Conservation (phyloP, 2,888 invertebrate genomes). For the Ormyrus nitidulus region DNA sequence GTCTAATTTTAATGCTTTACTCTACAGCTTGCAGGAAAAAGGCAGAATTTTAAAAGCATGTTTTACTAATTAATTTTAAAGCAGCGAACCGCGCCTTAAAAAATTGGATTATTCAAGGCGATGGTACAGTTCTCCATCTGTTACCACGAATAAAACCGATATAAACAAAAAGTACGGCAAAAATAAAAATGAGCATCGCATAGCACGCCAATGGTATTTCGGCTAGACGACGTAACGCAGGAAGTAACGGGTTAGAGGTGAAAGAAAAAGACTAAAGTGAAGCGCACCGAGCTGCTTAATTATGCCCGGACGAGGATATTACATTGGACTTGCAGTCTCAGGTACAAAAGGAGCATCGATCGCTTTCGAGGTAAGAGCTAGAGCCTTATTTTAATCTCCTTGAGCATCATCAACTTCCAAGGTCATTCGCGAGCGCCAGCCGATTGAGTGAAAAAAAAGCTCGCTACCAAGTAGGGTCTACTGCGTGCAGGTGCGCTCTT, state of each 20-base stretch:
- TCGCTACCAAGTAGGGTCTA: no score
- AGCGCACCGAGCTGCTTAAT: no score
- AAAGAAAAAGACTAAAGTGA: neutral
- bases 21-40: neutral
- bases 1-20: no score
- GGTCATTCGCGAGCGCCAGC: no score
- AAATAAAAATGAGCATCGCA: neutral
- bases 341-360: neutral
- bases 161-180: neutral
- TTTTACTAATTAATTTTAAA: neutral
- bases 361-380: neutral
- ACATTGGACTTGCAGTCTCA: no score
- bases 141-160: neutral
- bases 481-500: neutral
- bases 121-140: no score
- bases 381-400: neutral
- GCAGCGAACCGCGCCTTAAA: neutral
- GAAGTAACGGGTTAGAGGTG: conserved; percentile 19
- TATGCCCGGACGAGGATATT: no score
- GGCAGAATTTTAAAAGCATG: neutral
- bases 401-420: conserved; percentile 15
- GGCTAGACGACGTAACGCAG: neutral
- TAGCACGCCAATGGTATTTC: neutral
- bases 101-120: no score
- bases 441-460: no score